phyloP scores from a whole-genome alignment of 2,888 invertebrate species.

The Azorinus chamasolen region DNA sequence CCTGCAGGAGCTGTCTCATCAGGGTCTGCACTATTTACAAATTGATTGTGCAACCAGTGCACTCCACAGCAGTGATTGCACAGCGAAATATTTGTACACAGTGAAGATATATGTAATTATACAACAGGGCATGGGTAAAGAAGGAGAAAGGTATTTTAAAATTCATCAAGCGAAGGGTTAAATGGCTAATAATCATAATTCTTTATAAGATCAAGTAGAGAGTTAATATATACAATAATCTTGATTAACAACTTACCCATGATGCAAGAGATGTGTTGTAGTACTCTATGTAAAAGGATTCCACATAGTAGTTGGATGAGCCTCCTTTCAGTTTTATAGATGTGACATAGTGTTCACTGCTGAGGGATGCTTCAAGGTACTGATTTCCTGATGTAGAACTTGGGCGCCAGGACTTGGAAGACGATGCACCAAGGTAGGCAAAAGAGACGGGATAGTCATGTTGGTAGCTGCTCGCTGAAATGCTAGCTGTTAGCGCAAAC shows the following conservation, averaged over 20 bases:
- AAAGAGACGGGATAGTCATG: constrained; percentile 19
- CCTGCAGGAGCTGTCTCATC: too few species aligned
- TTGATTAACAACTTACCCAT: constrained; percentile 69
- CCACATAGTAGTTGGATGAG: constrained; percentile 53
- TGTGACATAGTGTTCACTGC: constrained; percentile 53
- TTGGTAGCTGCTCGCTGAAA: constrained; percentile 14
- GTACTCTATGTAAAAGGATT: constrained; percentile 55
- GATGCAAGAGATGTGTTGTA: constrained; percentile 41
- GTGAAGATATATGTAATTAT: too few species aligned
- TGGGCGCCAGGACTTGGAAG: constrained; percentile 43
- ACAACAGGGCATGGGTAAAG: too few species aligned
- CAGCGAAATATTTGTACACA: too few species aligned
- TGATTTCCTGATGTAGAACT: constrained; percentile 7
- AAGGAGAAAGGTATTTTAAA: too few species aligned
- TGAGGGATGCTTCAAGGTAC: constrained; percentile 40
- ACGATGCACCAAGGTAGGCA: constrained; percentile 22
- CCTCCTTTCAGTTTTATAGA: constrained; percentile 64
- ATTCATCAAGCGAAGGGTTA: too few species aligned
- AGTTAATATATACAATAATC: too few species aligned
- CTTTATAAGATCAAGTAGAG: not conserved
- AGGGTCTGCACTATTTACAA: too few species aligned
- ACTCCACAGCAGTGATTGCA: too few species aligned
- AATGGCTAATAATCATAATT: too few species aligned
- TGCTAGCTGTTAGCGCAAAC: constrained; percentile 5
- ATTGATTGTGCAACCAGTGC: too few species aligned